These are phyloP conservation scores for Pungitius pungitius DNA, from an alignment of 2,113 vertebrate species.

Conservation along the genomic window DNA sequence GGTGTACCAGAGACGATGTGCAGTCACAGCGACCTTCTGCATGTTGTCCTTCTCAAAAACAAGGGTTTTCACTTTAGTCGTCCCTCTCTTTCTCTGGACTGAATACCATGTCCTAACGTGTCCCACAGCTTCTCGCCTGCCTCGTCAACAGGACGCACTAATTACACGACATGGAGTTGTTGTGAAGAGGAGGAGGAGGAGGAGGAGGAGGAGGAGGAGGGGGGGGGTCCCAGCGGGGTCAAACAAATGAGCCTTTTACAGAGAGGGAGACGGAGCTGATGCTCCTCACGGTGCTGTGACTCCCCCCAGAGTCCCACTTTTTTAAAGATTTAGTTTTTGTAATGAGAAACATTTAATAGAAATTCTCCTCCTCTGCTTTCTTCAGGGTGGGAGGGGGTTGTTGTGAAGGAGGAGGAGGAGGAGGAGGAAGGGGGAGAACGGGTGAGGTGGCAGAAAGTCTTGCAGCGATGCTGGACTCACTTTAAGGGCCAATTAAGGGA, in stretches of 20 bases:
- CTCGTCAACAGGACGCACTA: slow-evolving; percentile 17
- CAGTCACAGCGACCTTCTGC: too few relatives aligned
- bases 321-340: too few relatives aligned
- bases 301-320: too few relatives aligned
- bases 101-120: too few relatives aligned
- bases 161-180: slow-evolving; percentile 30
- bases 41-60: too few relatives aligned
- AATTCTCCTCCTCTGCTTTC: too few relatives aligned
- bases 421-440: neutral
- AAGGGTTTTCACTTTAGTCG: too few relatives aligned
- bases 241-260: slow-evolving; percentile 21
- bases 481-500: slow-evolving; percentile 62
- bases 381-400: neutral
- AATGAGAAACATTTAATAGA: too few relatives aligned
- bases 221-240: slow-evolving; percentile 5
- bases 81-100: too few relatives aligned
- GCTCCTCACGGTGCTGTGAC: too few relatives aligned
- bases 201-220: neutral
- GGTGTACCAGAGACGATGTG: too few relatives aligned
- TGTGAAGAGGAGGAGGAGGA: slow-evolving; percentile 3
- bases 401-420: neutral
- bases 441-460: neutral
- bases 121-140: neutral
- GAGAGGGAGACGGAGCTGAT: neutral
- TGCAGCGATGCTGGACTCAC: neutral